Percentiles rank a stretch among this genome's conserved stretches.
phyloP scores from a whole-genome alignment of 2,113 vertebrate species.

The Carassius auratus region DNA sequence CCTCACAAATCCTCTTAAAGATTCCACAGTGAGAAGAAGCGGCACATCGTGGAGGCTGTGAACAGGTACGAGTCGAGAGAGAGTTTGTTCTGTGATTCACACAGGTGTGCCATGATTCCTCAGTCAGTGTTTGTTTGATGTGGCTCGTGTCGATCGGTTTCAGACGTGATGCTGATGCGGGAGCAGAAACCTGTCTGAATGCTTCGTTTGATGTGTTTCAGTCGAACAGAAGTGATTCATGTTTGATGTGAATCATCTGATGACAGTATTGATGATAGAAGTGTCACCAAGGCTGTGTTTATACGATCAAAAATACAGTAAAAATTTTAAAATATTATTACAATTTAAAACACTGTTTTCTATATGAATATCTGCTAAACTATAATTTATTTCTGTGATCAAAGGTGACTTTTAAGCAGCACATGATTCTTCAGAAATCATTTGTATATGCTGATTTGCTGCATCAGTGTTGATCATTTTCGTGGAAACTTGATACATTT shows the following conservation, averaged over 20 bases:
- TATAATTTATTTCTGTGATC: neutral
- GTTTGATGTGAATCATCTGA: neutral
- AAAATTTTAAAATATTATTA: neutral
- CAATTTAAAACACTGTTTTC: neutral
- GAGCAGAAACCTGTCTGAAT: neutral
- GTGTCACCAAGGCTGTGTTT: too few species aligned
- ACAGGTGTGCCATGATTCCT: neutral
- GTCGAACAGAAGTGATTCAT: neutral
- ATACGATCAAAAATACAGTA: neutral
- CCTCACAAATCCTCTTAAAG: slow-evolving; percentile 68
- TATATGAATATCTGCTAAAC: neutral
- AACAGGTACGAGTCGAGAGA: neutral
- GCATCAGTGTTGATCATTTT: neutral
- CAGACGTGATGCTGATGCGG: too few species aligned
- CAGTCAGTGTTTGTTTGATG: neutral
- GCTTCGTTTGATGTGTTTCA: neutral
- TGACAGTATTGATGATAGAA: neutral
- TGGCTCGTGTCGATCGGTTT: neutral
- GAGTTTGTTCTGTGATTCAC: neutral
- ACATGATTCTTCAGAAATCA: neutral
- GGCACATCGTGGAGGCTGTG: neutral
- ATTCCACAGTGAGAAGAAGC: slow-evolving; percentile 42
- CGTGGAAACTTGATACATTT: neutral
- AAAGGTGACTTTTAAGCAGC: neutral
- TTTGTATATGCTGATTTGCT: neutral